Conservation (phyloP, 2,888 invertebrate genomes). For the Sinhomidia bicolor region DNA sequence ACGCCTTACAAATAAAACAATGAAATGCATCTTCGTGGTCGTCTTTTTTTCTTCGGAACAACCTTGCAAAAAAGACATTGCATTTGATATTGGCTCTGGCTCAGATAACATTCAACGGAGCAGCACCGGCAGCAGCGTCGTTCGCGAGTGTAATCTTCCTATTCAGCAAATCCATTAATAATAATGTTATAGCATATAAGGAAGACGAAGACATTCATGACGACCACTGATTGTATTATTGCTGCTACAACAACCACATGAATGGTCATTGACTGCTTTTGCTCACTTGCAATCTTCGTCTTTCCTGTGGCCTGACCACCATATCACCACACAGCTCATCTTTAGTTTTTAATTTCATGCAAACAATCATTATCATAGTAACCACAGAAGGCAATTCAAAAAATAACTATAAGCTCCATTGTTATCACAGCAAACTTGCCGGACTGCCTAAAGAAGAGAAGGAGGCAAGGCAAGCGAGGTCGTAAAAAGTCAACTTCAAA, state of each 20-base stretch:
- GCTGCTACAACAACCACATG: conserved; percentile 18
- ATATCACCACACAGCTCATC: not conserved
- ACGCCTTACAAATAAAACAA: conserved; percentile 17
- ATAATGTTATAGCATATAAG: not conserved
- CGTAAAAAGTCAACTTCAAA: conserved; percentile 22
- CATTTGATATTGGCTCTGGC: conserved; percentile 19
- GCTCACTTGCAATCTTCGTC: not conserved
- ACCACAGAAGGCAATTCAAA: not conserved
- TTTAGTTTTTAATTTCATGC: not conserved
- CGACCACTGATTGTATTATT: too few species aligned
- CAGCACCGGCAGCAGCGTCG: not conserved
- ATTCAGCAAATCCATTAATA: not conserved
- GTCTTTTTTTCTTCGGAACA: conserved; percentile 25
- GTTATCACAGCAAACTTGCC: conserved; percentile 1
- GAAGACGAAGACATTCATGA: too few species aligned
- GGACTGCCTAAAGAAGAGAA: conserved; percentile 26
- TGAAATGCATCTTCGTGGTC: conserved; percentile 29
- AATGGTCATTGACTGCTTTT: conserved; percentile 67
- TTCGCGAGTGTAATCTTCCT: not conserved
- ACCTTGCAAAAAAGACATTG: conserved; percentile 50
- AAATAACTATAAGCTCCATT: not conserved
- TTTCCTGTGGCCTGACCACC: conserved; percentile 38
- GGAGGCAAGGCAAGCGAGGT: conserved; percentile 51
- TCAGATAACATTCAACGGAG: not conserved
- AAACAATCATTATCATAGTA: not conserved